A percentile compares a stretch with the other conserved stretches of the same genome.
These are phyloP conservation scores for Anarsia innoxiella DNA, from an alignment of 2,888 invertebrate species.

Conservation along the genomic window DNA sequence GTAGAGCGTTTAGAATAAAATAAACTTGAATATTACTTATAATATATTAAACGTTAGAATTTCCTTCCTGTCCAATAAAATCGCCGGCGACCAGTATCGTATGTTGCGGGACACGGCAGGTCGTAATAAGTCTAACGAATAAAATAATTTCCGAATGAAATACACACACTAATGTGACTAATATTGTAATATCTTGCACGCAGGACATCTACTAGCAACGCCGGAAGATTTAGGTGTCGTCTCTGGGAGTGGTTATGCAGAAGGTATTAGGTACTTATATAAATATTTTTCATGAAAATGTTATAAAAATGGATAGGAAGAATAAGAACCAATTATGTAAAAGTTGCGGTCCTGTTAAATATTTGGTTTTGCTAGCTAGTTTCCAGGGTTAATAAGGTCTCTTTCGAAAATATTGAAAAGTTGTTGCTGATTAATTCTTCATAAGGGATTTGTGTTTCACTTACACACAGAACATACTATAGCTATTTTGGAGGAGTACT, in stretches of 20 bases:
- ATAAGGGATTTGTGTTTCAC: no score
- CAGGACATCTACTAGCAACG: slow-evolving; percentile 68
- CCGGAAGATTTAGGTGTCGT: slow-evolving; percentile 65
- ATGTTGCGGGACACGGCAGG: slow-evolving; percentile 61
- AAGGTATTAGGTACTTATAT: no score
- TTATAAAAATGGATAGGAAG: no score
- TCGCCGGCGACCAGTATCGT: slow-evolving; percentile 55
- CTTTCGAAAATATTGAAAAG: no score
- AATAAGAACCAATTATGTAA: slow-evolving; percentile 6
- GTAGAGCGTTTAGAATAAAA: slow-evolving; percentile 43
- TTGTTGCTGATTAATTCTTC: no score
- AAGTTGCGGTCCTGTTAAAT: no score
- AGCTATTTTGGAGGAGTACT: no score
- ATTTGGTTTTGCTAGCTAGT: no score
- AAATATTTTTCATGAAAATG: no score
- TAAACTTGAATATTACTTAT: slow-evolving; percentile 49
- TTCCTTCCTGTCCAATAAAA: slow-evolving; percentile 74
- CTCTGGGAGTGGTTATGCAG: slow-evolving; percentile 31
- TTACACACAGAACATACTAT: no score
- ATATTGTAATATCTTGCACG: slow-evolving; percentile 69
- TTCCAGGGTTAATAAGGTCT: no score
- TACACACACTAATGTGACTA: slow-evolving; percentile 72
- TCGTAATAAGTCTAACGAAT: slow-evolving; percentile 70
- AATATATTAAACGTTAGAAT: slow-evolving; percentile 68
- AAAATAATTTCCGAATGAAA: slow-evolving; percentile 70